Evolutionary conservation across 2,888 invertebrate genomes (phyloP), one percentile per base, ranked within the genome.

Genomic region (Punctoribates punctum): DNA sequence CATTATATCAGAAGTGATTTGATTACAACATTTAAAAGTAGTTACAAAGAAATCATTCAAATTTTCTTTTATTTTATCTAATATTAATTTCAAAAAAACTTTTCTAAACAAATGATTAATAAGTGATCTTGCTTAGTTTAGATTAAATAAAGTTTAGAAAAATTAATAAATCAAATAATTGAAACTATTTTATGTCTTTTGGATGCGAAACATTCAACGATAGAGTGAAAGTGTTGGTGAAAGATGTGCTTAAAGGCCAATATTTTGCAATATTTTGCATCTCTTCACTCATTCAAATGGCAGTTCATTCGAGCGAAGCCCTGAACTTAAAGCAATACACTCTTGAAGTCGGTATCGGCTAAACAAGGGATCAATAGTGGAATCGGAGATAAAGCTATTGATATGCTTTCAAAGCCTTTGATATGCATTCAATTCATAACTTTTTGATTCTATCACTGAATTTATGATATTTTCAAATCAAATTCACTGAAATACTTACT

Each of bases 371-470:
- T 62, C 62, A 62, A 62, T 62, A 62, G 62, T 6, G 25, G n/a
- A 29, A 57, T 25, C 25, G 62, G 25, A 62, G 62, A 62, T 62
- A 62, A 54, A 62, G 62, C 29, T 62, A 62, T 27, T 62, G 62
- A 62, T 62, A 62, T 62, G 62, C 8, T 27, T 62, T 27, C 2
- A 27, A 57, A 57, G 17, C 23, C 34, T 34, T 34, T 34, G 34
- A 34, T n/a, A 62, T 25, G 62, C 29, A 15, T 29, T 62, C 20
- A 62, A 62, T 15, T 62, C 20, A n/a, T 62, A 27, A 62, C 2
- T 17, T 62, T 62, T 62, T 29, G 6, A 48, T 11, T 25, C 57
- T 25, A 15, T 9, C 62, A 29, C 62, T 62, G 15, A 25, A 27
- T 29, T 54, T 15, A 54, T 34, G n/a, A 34, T 34, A 5, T 34